These are phyloP conservation scores for Heliothis virescens DNA, from an alignment of 1,140 invertebrate genomes.

Conservation along the genomic window DNA sequence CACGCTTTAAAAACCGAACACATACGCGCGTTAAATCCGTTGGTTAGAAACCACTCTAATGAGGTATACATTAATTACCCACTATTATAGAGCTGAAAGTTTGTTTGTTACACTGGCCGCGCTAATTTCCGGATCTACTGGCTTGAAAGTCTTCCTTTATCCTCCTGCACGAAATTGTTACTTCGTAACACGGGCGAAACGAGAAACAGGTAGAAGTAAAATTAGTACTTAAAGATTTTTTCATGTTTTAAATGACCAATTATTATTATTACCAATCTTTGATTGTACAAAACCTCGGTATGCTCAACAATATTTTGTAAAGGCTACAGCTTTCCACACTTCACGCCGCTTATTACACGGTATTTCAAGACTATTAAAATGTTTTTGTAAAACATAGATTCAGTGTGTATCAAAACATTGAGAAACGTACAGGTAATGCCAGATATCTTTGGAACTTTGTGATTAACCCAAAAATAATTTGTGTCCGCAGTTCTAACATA, in stretches of 20 bases:
- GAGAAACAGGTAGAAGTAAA: too few relatives aligned
- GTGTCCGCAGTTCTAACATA: not conserved
- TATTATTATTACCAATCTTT: not conserved
- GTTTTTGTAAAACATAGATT: not conserved
- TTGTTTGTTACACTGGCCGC: too few relatives aligned
- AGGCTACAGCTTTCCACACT: not conserved
- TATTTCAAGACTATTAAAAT: not conserved
- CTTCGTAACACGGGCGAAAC: too few relatives aligned
- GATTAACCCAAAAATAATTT: slow-evolving; percentile 10
- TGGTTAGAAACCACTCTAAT: too few relatives aligned
- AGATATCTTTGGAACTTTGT: not conserved
- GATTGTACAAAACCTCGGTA: not conserved
- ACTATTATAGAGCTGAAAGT: too few relatives aligned
- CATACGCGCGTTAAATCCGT: too few relatives aligned
- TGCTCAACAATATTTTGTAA: not conserved
- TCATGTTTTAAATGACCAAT: not conserved
- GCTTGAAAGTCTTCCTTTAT: not conserved
- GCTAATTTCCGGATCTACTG: not conserved
- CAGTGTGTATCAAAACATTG: not conserved
- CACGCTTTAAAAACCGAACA: too few relatives aligned
- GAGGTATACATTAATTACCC: too few relatives aligned
- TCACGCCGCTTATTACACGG: slow-evolving; percentile 16
- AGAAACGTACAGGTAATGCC: not conserved
- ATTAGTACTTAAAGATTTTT: too few relatives aligned
- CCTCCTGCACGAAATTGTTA: too few relatives aligned